These are phyloP conservation scores for Drosophila erecta DNA, from an alignment of 1,140 invertebrate species.

Conservation along the genomic window DNA sequence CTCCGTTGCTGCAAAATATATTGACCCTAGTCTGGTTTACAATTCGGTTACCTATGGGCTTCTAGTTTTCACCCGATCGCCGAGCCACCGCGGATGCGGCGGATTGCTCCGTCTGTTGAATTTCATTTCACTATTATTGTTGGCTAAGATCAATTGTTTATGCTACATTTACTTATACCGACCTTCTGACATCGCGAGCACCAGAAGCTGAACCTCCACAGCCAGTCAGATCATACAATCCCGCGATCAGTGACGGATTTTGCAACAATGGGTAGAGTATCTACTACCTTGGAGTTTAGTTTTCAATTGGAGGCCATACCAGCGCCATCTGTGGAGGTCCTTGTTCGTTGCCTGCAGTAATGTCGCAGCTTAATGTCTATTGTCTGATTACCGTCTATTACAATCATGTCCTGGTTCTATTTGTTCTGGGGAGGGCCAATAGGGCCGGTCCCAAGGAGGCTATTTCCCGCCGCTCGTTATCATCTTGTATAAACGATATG, in stretches of 20 bases:
- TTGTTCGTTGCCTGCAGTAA: slow-evolving; percentile 24
- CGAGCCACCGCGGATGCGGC: background rate
- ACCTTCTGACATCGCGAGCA: slow-evolving; percentile 7
- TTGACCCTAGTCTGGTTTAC: slow-evolving; percentile 28
- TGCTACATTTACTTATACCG: slow-evolving; percentile 9
- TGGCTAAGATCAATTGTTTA: slow-evolving; percentile 44
- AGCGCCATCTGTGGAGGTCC: slow-evolving; percentile 13
- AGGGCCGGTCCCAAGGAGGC: slow-evolving; percentile 19
- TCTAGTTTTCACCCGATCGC: slow-evolving; percentile 25
- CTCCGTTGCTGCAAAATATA: slow-evolving; percentile 6
- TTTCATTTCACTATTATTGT: slow-evolving; percentile 29
- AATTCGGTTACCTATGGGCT: slow-evolving; percentile 56
- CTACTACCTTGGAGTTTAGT: too few relatives aligned
- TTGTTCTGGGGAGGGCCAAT: slow-evolving; percentile 7
- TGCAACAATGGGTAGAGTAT: background rate
- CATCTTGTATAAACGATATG: slow-evolving; percentile 72
- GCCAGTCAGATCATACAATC: background rate
- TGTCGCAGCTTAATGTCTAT: slow-evolving; percentile 48
- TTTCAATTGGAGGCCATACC: too few relatives aligned
- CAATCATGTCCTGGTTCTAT: background rate
- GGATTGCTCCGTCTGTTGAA: background rate
- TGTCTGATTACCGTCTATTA: slow-evolving; percentile 25
- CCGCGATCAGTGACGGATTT: slow-evolving; percentile 3
- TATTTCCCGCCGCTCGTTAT: slow-evolving; percentile 31
- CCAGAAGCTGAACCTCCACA: background rate